Percentiles rank a stretch among this genome's conserved stretches.
Evolutionary conservation across 2,113 vertebrate genomes (phyloP).

Genomic region (Silurus meridionalis): DNA sequence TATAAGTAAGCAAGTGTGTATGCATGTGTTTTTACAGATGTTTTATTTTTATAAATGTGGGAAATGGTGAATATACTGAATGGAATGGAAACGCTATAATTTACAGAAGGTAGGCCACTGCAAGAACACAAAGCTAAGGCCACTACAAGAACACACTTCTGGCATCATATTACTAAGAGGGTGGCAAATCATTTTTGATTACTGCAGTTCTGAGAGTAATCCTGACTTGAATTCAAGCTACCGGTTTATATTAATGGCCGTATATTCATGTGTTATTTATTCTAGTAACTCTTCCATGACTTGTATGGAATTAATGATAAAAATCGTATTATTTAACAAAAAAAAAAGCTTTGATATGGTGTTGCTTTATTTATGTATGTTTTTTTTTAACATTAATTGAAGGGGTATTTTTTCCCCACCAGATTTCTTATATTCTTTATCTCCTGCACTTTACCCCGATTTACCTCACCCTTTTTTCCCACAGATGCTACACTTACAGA

Average conservation of each 20-base stretch:
- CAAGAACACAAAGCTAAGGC: not conserved
- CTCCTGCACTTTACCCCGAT: not conserved
- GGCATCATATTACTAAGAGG: not conserved
- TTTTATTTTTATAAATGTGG: not conserved
- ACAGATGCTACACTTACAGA: constrained; percentile 20
- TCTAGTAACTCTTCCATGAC: not conserved
- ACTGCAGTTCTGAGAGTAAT: not conserved
- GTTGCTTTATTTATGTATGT: not conserved
- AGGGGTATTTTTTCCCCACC: not conserved
- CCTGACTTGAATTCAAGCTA: not conserved
- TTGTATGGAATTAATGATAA: not conserved
- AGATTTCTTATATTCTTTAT: not conserved
- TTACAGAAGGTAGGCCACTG: not conserved
- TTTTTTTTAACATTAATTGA: not conserved
- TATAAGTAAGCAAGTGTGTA: constrained; percentile 23
- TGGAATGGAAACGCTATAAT: not conserved
- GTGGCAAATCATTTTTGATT: not conserved
- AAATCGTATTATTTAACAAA: not conserved
- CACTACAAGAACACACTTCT: not conserved
- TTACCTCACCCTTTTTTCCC: not conserved
- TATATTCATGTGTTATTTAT: not conserved
- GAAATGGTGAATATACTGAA: constrained; percentile 16
- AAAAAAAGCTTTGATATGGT: not conserved
- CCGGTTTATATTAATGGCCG: not conserved
- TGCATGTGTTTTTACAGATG: not conserved